Evolutionary conservation across 2,113 vertebrate genomes (phyloP).

Genomic region (Sclerurus mexicanus): DNA sequence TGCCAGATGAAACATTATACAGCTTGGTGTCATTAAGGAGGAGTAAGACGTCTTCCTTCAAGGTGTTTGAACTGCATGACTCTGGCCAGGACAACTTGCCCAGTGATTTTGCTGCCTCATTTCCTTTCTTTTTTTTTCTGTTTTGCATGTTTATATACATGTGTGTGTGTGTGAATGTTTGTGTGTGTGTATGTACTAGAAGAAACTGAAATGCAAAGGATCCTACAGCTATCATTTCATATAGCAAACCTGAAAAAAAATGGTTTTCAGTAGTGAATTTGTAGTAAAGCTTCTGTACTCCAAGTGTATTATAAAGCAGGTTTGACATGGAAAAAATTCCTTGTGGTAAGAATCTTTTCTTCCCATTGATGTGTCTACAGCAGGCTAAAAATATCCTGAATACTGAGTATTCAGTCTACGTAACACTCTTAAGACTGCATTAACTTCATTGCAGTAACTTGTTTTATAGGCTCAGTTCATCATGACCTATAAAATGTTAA

Average conservation of each 20-base stretch:
- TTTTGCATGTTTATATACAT: not conserved
- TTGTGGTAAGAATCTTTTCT: not conserved
- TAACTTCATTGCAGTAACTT: slow-evolving; percentile 65
- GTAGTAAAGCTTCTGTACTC: not conserved
- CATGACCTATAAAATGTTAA: slow-evolving; percentile 84
- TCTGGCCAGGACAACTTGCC: not conserved
- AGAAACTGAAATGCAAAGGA: not conserved
- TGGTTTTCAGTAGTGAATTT: not conserved
- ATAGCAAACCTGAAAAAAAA: not conserved
- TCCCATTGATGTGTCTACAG: not conserved
- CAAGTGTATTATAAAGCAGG: not conserved
- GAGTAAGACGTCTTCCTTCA: not conserved
- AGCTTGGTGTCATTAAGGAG: not conserved
- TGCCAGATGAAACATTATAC: not conserved
- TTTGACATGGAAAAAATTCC: not conserved
- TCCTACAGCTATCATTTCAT: not conserved
- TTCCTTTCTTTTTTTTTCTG: not conserved
- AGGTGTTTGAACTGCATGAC: not conserved
- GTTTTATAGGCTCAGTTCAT: slow-evolving; percentile 71
- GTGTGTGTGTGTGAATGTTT: accelerated
- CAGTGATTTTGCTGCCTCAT: not conserved
- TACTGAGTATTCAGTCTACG: slow-evolving; percentile 23
- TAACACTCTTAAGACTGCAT: slow-evolving; percentile 60
- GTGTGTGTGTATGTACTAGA: not conserved
- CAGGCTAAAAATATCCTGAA: slow-evolving; percentile 51